Evolutionary conservation across 2,797 vertebrate genomes (phyloP).

Genomic region (Balearica regulorum): DNA sequence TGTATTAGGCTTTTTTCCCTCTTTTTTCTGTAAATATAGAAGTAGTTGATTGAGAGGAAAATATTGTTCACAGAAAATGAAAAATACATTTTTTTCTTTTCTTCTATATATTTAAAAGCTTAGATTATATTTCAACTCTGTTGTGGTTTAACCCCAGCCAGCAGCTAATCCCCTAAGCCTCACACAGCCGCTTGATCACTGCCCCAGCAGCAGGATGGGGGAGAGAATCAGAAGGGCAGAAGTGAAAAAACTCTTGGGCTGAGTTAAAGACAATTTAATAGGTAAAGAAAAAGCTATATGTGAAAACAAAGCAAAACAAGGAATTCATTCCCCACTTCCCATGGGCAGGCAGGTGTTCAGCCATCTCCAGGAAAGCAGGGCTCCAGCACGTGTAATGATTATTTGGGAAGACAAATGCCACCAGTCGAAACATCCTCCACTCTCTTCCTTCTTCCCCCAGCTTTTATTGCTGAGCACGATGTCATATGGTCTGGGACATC

Average conservation of each 20-base stretch:
- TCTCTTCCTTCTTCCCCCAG: neutral
- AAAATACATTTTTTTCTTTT: neutral
- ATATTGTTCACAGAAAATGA: neutral
- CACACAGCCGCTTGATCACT: neutral
- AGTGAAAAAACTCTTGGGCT: neutral
- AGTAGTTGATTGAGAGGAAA: neutral
- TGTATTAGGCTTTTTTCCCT: neutral
- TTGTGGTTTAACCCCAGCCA: neutral
- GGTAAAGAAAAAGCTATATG: neutral
- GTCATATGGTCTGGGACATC: neutral
- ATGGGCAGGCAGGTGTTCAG: neutral
- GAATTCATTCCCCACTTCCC: neutral
- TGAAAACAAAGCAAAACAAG: neutral
- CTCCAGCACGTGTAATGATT: fast-evolving
- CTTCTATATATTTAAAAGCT: neutral
- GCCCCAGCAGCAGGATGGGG: neutral
- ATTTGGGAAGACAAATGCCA: neutral
- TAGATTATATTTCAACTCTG: neutral
- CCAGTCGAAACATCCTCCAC: neutral
- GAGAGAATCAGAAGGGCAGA: neutral
- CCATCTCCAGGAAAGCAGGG: neutral
- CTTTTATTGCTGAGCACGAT: neutral
- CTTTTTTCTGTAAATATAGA: neutral
- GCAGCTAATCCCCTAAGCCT: neutral
- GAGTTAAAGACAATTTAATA: neutral